A percentile compares a stretch with the other conserved stretches of the same genome.
These are phyloP conservation scores for Clarias pachynema DNA, from an alignment of 2,797 vertebrate species.

Conservation along the genomic window DNA sequence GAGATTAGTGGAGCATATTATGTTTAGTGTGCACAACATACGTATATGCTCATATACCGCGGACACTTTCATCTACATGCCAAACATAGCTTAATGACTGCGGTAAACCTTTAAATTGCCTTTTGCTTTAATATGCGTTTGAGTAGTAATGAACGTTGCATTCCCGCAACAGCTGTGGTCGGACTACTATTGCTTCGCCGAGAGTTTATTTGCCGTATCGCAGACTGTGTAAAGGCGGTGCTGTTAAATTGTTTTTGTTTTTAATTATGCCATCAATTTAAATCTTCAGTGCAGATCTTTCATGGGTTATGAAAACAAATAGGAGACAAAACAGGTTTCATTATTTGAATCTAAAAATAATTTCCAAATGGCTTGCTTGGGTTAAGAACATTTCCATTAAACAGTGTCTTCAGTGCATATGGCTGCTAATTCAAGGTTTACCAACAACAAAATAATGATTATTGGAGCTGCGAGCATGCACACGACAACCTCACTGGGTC, in stretches of 20 bases:
- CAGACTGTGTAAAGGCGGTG: conserved; percentile 37
- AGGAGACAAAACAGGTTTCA: not conserved
- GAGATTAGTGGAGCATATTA: not conserved
- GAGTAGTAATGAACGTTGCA: conserved; percentile 29
- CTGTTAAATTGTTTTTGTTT: conserved; percentile 20
- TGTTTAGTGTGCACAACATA: not conserved
- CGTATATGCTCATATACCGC: not conserved
- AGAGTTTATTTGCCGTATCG: conserved; percentile 39
- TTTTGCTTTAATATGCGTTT: conserved; percentile 47
- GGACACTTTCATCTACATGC: not conserved
- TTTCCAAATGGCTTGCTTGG: not conserved
- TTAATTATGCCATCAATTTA: conserved; percentile 24
- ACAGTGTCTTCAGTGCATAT: not conserved
- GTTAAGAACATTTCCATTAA: not conserved
- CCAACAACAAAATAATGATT: not conserved
- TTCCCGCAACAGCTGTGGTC: conserved; percentile 49
- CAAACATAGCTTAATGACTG: conserved; percentile 35
- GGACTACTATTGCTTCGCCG: conserved; percentile 43
- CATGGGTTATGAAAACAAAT: conserved; percentile 31
- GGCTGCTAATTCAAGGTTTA: conserved; percentile 18
- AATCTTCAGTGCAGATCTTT: conserved; percentile 17
- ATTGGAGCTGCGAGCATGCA: not conserved
- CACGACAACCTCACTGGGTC: not conserved
- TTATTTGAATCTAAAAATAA: conserved; percentile 25
- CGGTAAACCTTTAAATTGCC: conserved; percentile 32